Percentiles rank a stretch among this genome's conserved stretches.
phyloP scores from a whole-genome alignment of 2,888 invertebrate species.

The Podotricha telesiphe region DNA sequence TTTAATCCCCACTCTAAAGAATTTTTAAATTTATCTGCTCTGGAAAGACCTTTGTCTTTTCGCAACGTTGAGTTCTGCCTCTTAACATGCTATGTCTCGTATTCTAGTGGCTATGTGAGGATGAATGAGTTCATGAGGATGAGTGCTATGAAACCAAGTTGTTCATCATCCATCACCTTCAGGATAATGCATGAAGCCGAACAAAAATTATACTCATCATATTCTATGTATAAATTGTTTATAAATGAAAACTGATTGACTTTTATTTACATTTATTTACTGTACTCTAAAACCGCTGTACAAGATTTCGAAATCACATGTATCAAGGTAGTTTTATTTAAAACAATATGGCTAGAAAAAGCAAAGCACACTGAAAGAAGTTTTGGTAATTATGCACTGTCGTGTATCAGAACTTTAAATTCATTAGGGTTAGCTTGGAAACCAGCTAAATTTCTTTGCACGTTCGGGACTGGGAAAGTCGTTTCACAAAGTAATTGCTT shows the following conservation, averaged over 20 bases:
- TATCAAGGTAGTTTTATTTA: background rate
- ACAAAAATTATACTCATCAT: too few relatives aligned
- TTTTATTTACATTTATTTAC: background rate
- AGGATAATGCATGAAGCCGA: too few relatives aligned
- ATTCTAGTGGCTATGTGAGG: too few relatives aligned
- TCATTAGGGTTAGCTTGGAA: constrained; percentile 53
- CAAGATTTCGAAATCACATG: background rate
- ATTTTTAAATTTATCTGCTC: too few relatives aligned
- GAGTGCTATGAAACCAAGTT: too few relatives aligned
- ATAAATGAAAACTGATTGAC: background rate
- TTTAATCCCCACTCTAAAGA: too few relatives aligned
- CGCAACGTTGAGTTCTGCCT: too few relatives aligned
- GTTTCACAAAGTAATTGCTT: constrained; percentile 80
- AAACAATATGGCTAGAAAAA: background rate
- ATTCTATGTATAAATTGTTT: background rate
- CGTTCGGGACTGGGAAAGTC: constrained; percentile 72
- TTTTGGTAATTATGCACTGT: background rate
- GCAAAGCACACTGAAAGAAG: background rate
- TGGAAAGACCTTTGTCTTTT: too few relatives aligned
- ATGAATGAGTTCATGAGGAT: too few relatives aligned
- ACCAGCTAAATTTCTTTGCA: constrained; percentile 78
- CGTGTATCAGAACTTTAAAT: constrained; percentile 18
- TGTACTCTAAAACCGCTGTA: background rate
- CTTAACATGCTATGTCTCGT: too few relatives aligned
- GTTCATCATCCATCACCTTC: too few relatives aligned